Evolutionary conservation across 1,140 invertebrate genomes (phyloP), one percentile per base, ranked within the genome.

Genomic region (Drosophila prosaltans): DNA sequence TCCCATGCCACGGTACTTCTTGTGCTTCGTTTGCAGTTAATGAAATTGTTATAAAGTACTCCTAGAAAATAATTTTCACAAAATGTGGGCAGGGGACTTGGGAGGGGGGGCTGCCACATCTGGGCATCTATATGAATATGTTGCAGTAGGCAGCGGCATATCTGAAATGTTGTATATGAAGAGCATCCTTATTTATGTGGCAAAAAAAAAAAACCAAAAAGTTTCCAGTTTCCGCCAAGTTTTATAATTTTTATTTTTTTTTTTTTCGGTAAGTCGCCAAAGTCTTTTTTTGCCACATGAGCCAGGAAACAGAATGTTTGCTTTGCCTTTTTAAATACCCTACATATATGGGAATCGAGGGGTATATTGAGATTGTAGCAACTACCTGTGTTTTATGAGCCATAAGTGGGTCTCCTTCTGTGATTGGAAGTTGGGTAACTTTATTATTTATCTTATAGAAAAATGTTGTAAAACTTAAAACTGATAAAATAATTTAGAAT

Each of bases 21-120:
- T 61, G 69, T 78, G 73, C 77, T 88, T 74, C 84, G 73, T 67
- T 89, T 74, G 69, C 78, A 89, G 77, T 78, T 84, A 81, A 89
- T 81, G 78, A 89, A 89, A 89, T 80, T 78, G 73, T 78, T 83
- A 28, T 28, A 72, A 85, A 84, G 72, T 65, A 40, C 41, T 48
- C 58, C 41, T 32, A 69, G 64, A 58, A 63, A 67, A 70, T 65
- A 68, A 68, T 66, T 60, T 11, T 43, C 48, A 11, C 3, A 26
- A 11, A 51, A 51, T 10, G 45, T 48, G 45, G 16, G 16, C 40
- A 1, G 10, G 8, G 10, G 9, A 41, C 10, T 1, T 8, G 41
- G 5, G 11, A 2, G 41, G n/a, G 8, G 45, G 3, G 4, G 21
- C 2, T 21, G 45, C 8, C 45, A 51, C 21, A 51, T 51, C 16